A percentile compares a stretch with the other conserved stretches of the same genome.
Conservation (phyloP, 2,797 vertebrate genomes). For the Notolepis coatsorum region DNA sequence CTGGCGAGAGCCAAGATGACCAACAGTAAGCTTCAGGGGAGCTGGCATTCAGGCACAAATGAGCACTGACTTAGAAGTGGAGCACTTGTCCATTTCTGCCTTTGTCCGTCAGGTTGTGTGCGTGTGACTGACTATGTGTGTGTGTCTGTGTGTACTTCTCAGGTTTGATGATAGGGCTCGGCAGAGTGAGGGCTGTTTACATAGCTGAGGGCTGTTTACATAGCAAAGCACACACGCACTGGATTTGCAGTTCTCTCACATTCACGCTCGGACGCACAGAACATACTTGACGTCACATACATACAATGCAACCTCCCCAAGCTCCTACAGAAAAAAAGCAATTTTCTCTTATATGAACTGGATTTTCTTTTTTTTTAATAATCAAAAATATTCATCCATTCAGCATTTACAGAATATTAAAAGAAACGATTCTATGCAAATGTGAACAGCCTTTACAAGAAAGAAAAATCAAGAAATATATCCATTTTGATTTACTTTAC, state of each 20-base stretch:
- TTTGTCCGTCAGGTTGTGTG: background rate
- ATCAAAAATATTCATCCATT: slow-evolving; percentile 86
- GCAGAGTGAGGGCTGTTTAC: slow-evolving; percentile 28
- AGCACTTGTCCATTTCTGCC: background rate
- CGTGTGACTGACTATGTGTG: slow-evolving; percentile 21
- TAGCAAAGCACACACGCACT: slow-evolving; percentile 5
- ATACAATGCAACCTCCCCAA: background rate
- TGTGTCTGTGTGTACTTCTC: slow-evolving; percentile 1
- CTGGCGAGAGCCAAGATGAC: slow-evolving; percentile 36
- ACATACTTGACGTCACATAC: background rate
- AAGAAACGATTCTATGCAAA: slow-evolving; percentile 81
- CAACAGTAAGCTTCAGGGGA: slow-evolving; percentile 5
- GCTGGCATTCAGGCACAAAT: slow-evolving; percentile 39
- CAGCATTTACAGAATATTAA: slow-evolving; percentile 85
- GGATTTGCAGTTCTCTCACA: slow-evolving; percentile 1
- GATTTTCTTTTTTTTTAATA: slow-evolving; percentile 70
- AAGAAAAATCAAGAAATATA: slow-evolving; percentile 85
- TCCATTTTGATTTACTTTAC: slow-evolving; percentile 76
- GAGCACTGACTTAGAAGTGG: slow-evolving; percentile 16
- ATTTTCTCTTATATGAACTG: slow-evolving; percentile 31
- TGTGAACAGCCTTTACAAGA: slow-evolving; percentile 82
- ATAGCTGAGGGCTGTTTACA: slow-evolving; percentile 24
- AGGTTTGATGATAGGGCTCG: slow-evolving; percentile 14
- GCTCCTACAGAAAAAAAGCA: slow-evolving; percentile 5
- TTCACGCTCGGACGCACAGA: background rate